These are phyloP conservation scores for Physella acuta DNA, from an alignment of 1,140 invertebrate species.

Conservation along the genomic window DNA sequence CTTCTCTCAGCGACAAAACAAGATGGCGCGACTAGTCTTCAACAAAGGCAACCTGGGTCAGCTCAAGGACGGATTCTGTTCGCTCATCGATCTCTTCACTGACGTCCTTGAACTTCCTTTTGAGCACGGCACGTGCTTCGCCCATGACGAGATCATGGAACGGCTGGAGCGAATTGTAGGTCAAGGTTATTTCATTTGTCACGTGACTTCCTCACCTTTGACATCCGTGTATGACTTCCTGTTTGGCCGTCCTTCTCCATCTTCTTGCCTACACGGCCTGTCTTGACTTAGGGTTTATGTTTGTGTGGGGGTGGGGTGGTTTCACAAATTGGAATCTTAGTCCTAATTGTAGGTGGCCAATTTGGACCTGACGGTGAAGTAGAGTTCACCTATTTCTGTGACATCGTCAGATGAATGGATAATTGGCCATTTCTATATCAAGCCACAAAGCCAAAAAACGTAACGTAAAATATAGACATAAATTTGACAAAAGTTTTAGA, in stretches of 20 bases:
- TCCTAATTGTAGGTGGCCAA: background rate
- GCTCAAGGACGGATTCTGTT: conserved; percentile 25
- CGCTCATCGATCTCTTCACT: conserved; percentile 22
- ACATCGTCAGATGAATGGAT: too few species aligned
- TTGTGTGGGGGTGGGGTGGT: background rate
- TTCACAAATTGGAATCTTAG: background rate
- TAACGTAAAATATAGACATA: too few species aligned
- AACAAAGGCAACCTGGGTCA: conserved; percentile 30
- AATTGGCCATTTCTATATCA: too few species aligned
- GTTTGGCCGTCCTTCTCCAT: background rate
- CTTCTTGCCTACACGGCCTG: background rate
- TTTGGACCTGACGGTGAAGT: too few species aligned
- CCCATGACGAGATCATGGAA: conserved; percentile 25
- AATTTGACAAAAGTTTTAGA: too few species aligned
- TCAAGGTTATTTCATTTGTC: background rate
- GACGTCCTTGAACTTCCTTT: conserved; percentile 23
- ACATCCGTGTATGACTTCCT: background rate
- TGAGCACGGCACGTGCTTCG: conserved; percentile 27
- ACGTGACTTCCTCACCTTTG: background rate
- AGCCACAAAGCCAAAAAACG: too few species aligned
- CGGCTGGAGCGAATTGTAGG: conserved; percentile 20
- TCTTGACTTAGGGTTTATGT: background rate
- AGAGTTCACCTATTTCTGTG: too few species aligned
- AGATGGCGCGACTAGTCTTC: conserved; percentile 30
- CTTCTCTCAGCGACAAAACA: conserved; percentile 29